Evolutionary conservation across 2,113 vertebrate genomes (phyloP).

Genomic region (Xiphophorus couchianus): DNA sequence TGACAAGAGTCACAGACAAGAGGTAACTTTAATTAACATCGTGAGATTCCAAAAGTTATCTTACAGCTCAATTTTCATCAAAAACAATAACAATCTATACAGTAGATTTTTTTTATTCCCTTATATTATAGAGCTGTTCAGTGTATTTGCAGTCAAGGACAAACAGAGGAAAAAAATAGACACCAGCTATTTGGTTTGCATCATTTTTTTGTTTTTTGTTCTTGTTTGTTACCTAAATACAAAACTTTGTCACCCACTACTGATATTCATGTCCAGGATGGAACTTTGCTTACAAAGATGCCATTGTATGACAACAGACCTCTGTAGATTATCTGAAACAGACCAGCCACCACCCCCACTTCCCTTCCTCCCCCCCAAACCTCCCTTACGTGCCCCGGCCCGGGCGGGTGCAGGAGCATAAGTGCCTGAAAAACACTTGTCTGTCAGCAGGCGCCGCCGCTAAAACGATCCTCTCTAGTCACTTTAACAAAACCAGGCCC

Average conservation of each 20-base stretch:
- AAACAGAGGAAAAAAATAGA: conserved; percentile 87
- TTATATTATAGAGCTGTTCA: conserved; percentile 96
- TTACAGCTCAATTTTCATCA: conserved; percentile 98
- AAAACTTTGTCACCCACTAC: conserved; percentile 74
- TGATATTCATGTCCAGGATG: conserved; percentile 71
- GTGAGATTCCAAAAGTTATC: conserved; percentile 99
- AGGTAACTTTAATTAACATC: conserved; percentile 99
- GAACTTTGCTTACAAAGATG: conserved; percentile 72
- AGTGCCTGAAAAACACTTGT: conserved; percentile 72
- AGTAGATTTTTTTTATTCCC: conserved; percentile 89
- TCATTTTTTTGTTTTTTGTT: conserved; percentile 58
- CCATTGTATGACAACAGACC: conserved; percentile 77
- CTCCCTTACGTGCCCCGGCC: conserved; percentile 20
- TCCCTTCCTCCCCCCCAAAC: conserved; percentile 26
- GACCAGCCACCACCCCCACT: conserved; percentile 63
- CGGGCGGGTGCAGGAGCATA: conserved; percentile 55
- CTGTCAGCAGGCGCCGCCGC: conserved; percentile 74
- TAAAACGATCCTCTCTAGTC: conserved; percentile 66
- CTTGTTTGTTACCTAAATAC: conserved; percentile 75
- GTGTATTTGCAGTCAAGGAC: conserved; percentile 95
- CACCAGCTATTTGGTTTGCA: conserved; percentile 83
- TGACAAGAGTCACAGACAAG: conserved; percentile 90
- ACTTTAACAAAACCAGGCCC: conserved; percentile 72
- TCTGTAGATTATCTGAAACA: conserved; percentile 78
- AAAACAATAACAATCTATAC: conserved; percentile 99